Percentiles rank a stretch among this genome's conserved stretches.
Conservation (phyloP, 2,797 vertebrate genomes). For the Ispidina picta region DNA sequence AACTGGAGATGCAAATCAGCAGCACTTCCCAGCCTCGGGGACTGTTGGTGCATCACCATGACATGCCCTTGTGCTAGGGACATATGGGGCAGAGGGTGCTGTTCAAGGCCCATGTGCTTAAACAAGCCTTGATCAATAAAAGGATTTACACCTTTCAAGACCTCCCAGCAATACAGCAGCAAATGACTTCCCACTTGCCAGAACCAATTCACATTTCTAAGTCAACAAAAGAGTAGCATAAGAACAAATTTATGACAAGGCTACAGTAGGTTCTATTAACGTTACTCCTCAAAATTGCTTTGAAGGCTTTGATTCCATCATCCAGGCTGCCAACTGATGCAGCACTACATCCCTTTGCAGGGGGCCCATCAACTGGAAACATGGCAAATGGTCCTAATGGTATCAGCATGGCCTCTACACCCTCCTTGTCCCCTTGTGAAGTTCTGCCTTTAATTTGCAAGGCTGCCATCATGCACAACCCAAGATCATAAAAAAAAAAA, state of each 20-base stretch:
- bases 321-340: neutral
- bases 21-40: neutral
- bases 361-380: neutral
- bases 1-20: neutral
- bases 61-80: neutral
- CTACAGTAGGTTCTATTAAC: neutral
- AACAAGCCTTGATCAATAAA: neutral
- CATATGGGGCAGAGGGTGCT: neutral
- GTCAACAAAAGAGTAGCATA: neutral
- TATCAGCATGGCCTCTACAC: rapidly evolving
- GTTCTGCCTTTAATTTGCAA: neutral
- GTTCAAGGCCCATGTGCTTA: neutral
- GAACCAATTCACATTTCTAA: neutral
- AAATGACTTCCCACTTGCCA: rapidly evolving
- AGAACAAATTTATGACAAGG: neutral
- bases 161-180: neutral
- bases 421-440: neutral
- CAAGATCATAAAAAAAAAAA: neutral
- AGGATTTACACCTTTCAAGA: neutral
- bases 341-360: neutral
- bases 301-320: neutral
- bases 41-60: rapidly evolving
- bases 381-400: rapidly evolving
- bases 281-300: neutral
- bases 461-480: neutral